Conservation (phyloP, 2,797 vertebrate species). For the Ptychadena robeensis region DNA sequence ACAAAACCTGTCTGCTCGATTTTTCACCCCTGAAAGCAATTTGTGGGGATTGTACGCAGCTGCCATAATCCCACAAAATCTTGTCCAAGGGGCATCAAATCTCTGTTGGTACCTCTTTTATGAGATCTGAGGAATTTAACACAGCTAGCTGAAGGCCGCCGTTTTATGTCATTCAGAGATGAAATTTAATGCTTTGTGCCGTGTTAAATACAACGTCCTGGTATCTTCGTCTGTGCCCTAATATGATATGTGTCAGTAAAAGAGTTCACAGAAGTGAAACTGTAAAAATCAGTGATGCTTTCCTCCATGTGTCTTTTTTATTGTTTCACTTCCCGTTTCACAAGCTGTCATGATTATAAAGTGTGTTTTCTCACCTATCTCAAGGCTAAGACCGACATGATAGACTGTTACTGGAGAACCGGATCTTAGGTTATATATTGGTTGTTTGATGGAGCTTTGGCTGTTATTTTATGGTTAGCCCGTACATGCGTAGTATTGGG, state of each 20-base stretch:
- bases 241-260: neutral
- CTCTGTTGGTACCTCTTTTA: too few relatives aligned
- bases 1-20: too few relatives aligned
- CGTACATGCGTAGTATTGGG: neutral
- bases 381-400: neutral
- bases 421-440: neutral
- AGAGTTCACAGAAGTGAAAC: slow-evolving; percentile 30
- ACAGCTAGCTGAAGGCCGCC: neutral
- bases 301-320: neutral
- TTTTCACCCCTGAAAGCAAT: neutral
- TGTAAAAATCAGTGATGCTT: neutral
- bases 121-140: neutral
- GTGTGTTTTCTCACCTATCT: neutral
- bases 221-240: neutral
- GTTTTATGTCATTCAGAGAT: neutral
- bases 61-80: neutral
- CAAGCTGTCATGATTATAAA: neutral
- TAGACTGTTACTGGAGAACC: neutral
- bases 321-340: slow-evolving; percentile 26
- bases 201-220: neutral
- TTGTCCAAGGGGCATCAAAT: too few relatives aligned
- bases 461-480: neutral
- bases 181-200: too few relatives aligned
- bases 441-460: neutral
- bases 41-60: neutral